phyloP scores from a whole-genome alignment of 2,797 vertebrate species.

The Spinus olivaceus region DNA sequence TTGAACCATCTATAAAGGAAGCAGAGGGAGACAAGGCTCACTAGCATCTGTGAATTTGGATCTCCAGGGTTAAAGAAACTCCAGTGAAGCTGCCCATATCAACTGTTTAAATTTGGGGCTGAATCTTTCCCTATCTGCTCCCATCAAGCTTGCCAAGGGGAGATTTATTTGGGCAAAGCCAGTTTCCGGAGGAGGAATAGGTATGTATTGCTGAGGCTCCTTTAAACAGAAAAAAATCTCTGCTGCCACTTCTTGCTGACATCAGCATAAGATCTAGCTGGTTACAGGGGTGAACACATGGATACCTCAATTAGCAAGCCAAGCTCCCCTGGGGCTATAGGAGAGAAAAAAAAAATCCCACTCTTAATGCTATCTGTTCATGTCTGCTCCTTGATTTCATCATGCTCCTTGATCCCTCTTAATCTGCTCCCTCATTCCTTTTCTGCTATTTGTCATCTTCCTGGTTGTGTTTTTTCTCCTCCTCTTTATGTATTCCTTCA shows the following conservation, averaged over 20 bases:
- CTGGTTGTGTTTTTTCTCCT: not conserved
- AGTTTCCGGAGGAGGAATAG: not conserved
- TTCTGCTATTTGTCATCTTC: not conserved
- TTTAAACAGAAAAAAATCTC: not conserved
- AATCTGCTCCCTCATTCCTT: not conserved
- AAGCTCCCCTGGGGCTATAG: not conserved
- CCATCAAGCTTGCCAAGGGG: not conserved
- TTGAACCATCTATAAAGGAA: not conserved
- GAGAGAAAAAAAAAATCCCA: not conserved
- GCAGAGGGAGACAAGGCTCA: not conserved
- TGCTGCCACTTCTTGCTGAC: constrained; percentile 27
- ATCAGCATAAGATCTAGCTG: not conserved
- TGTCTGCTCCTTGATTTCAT: not conserved
- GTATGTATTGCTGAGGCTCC: not conserved
- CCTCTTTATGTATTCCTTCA: not conserved
- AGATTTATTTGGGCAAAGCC: not conserved
- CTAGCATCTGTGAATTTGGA: not conserved
- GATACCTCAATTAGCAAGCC: not conserved
- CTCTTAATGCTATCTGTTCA: not conserved
- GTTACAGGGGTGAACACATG: not conserved
- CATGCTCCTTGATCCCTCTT: not conserved
- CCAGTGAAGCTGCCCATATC: not conserved
- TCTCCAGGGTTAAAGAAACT: not conserved
- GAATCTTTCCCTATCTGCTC: not conserved
- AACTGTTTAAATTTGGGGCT: not conserved